These are phyloP conservation scores for Rallus crepitans DNA, from an alignment of 2,797 vertebrate species.

Conservation along the genomic window DNA sequence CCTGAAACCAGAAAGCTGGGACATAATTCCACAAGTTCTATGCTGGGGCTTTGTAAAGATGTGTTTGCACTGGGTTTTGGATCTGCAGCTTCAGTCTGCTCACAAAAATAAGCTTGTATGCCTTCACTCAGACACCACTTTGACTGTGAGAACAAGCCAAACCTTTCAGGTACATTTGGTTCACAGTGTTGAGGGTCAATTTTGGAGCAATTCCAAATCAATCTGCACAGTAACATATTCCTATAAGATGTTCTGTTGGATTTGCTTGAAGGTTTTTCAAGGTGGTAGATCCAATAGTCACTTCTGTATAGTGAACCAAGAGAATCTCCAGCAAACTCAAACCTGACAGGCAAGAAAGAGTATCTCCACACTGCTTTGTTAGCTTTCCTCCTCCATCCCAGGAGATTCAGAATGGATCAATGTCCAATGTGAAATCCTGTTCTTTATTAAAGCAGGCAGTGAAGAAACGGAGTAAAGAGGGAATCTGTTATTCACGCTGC, in stretches of 20 bases:
- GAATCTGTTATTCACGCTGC: not conserved
- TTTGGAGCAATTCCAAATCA: not conserved
- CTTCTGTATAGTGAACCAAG: not conserved
- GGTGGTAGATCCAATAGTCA: not conserved
- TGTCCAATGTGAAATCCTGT: not conserved
- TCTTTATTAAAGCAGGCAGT: not conserved
- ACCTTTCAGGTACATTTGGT: not conserved
- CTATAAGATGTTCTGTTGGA: not conserved
- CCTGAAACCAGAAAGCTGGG: not conserved
- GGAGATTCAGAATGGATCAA: not conserved
- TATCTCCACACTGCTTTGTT: not conserved
- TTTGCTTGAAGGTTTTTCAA: not conserved
- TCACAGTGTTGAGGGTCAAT: fast-evolving
- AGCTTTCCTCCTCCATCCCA: not conserved
- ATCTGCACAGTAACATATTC: not conserved
- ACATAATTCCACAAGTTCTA: not conserved
- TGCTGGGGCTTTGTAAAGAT: not conserved
- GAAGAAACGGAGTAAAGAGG: not conserved
- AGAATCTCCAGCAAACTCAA: not conserved
- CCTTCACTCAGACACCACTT: not conserved
- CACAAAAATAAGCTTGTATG: not conserved
- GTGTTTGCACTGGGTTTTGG: not conserved
- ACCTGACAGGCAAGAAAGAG: not conserved
- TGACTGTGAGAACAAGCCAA: not conserved
- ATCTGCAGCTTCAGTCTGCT: not conserved